Evolutionary conservation across 2,888 invertebrate species (phyloP), one percentile per base, ranked within the genome.

Genomic region (Phasia obesa): DNA sequence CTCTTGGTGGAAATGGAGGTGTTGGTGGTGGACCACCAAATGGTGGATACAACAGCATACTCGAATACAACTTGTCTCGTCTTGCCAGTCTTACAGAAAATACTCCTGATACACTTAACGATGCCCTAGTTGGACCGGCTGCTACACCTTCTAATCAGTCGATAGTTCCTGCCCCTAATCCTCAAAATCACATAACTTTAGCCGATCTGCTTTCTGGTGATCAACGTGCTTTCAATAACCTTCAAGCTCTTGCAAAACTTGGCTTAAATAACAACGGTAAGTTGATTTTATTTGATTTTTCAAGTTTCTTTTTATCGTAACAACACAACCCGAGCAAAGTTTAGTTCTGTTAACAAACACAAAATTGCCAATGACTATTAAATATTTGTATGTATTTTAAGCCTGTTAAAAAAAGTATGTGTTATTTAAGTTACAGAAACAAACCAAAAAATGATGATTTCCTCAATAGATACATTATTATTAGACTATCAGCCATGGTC

Each of bases 181-280:
- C 88, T 90, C 94, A 94, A 81, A 93, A 92, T 83, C 93, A 94
- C 65, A 96, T 96, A 86, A 95, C 94, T 76, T 92, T 97, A 85
- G 95, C 95, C 7, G 96, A 97, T 90, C 92, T 97, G 75, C 93
- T 97, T 75, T 94, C 94, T 79, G 96, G 95, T 19, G 93, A 93
- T 85, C 94, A 94, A 86, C 95, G 96, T 87, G 96, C 97, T 13
- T 94, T 96, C 87, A 96, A 96, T 91, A 98, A 97, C 92, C 93
- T 98, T 85, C 97, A 97, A 89, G 97, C 97, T 31, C 93, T 98
- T 80, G 97, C 97, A 79, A 97, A 97, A 91, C 93, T 97, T 75
- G 97, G 97, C 88, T 91, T 95, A 65, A 94, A 93, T 85, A 92
- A 91, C 87, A 93, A 94, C 88, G 94, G 95, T 95, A 90, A 92